Conservation (phyloP, 2,888 invertebrate species). For the Lucinisca nassula region DNA sequence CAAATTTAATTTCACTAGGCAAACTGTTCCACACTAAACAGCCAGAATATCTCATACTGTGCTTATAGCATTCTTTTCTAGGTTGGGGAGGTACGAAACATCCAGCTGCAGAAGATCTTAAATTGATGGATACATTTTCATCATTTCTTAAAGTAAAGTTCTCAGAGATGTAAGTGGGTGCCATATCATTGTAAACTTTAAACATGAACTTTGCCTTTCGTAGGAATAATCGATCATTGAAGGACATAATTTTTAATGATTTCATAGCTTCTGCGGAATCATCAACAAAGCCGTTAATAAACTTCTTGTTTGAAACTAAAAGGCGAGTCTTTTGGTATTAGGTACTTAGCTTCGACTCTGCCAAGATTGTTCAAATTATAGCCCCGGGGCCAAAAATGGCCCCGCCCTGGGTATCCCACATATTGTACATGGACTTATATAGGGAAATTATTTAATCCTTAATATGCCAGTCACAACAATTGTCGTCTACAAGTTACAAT, state of each 20-base stretch:
- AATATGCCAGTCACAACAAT: too few species aligned
- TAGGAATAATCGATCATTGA: not conserved
- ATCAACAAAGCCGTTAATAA: too few species aligned
- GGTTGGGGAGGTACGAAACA: not conserved
- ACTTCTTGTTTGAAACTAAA: too few species aligned
- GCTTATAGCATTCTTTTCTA: not conserved
- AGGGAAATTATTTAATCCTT: too few species aligned
- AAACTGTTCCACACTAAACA: not conserved
- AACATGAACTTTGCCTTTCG: conserved; percentile 7
- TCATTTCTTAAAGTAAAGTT: not conserved
- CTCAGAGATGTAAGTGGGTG: not conserved
- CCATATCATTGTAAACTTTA: not conserved
- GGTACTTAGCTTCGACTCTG: too few species aligned
- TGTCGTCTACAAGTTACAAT: too few species aligned
- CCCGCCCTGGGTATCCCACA: too few species aligned
- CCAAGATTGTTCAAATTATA: too few species aligned
- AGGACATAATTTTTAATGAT: not conserved
- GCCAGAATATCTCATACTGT: not conserved
- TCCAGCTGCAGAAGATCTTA: not conserved
- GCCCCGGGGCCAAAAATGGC: too few species aligned
- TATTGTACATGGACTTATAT: too few species aligned
- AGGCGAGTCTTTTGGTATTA: too few species aligned
- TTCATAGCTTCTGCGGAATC: not conserved
- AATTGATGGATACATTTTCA: not conserved
- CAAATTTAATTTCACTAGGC: not conserved